Percentiles rank a stretch among this genome's conserved stretches.
These are phyloP conservation scores for Coptodon rendalli DNA, from an alignment of 2,113 vertebrate genomes.

Conservation along the genomic window DNA sequence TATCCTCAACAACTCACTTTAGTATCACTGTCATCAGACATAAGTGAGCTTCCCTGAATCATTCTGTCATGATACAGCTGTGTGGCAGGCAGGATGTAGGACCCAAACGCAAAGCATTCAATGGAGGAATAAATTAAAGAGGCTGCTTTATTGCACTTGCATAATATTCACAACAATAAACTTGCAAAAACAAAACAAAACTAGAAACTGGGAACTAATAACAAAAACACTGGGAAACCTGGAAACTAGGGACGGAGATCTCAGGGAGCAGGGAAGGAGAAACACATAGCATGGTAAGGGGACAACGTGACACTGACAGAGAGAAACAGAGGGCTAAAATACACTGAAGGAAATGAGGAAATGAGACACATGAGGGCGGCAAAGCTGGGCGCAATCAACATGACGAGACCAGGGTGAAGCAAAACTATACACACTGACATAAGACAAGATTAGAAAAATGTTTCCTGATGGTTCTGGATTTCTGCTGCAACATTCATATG, in stretches of 20 bases:
- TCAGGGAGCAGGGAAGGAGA: background rate
- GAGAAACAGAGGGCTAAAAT: background rate
- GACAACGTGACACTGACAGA: background rate
- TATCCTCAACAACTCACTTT: background rate
- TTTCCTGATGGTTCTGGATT: background rate
- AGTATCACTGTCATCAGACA: background rate
- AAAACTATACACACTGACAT: background rate
- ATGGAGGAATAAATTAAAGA: background rate
- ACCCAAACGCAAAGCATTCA: background rate
- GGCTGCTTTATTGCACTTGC: background rate
- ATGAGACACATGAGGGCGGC: background rate
- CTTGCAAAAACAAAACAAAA: background rate
- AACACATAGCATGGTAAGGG: background rate
- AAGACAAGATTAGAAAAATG: background rate
- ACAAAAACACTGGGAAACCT: background rate
- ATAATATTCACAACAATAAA: background rate
- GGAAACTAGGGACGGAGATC: background rate
- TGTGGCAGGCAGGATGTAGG: background rate
- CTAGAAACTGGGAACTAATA: background rate
- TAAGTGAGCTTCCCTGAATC: background rate
- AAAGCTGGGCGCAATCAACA: background rate
- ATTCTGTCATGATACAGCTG: background rate
- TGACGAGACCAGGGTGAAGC: background rate
- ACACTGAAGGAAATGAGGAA: rapidly evolving
- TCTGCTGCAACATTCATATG: background rate